Evolutionary conservation across 2,888 invertebrate species (phyloP).

Genomic region (Leptarthrus brevirostris): DNA sequence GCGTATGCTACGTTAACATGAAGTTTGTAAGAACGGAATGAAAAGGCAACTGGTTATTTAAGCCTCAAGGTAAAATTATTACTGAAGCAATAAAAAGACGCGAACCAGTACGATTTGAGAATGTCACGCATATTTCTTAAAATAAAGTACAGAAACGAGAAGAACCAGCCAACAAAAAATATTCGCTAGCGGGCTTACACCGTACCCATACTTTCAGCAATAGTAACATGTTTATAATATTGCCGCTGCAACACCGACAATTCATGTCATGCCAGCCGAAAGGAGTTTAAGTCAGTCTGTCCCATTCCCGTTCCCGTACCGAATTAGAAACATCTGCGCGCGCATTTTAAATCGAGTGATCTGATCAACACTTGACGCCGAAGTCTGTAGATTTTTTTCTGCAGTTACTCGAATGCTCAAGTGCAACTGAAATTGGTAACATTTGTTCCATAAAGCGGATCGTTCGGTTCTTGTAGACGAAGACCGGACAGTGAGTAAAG

Average conservation of each 20-base stretch:
- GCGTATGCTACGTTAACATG: conserved; percentile 13
- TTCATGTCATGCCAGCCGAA: neutral
- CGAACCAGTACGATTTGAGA: conserved; percentile 10
- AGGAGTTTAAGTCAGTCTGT: conserved; percentile 38
- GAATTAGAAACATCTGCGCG: conserved; percentile 46
- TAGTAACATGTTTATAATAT: conserved; percentile 9
- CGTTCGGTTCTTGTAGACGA: no score
- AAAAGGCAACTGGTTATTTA: conserved; percentile 30
- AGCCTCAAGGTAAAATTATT: conserved; percentile 39
- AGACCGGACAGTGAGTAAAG: neutral
- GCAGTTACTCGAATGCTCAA: neutral
- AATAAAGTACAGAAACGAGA: conserved; percentile 17
- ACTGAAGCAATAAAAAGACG: conserved; percentile 3
- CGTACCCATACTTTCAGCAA: neutral
- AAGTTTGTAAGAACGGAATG: conserved; percentile 7
- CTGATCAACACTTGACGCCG: conserved; percentile 43
- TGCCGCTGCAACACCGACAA: no score
- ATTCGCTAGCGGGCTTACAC: neutral
- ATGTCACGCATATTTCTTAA: conserved; percentile 47
- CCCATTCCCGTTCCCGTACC: no score
- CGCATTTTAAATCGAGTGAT: conserved; percentile 40
- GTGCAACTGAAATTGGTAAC: neutral
- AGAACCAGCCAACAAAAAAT: neutral
- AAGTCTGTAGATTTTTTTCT: neutral
- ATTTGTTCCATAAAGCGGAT: no score